Evolutionary conservation across 2,113 vertebrate species (phyloP).

Genomic region (Prunella himalayana): DNA sequence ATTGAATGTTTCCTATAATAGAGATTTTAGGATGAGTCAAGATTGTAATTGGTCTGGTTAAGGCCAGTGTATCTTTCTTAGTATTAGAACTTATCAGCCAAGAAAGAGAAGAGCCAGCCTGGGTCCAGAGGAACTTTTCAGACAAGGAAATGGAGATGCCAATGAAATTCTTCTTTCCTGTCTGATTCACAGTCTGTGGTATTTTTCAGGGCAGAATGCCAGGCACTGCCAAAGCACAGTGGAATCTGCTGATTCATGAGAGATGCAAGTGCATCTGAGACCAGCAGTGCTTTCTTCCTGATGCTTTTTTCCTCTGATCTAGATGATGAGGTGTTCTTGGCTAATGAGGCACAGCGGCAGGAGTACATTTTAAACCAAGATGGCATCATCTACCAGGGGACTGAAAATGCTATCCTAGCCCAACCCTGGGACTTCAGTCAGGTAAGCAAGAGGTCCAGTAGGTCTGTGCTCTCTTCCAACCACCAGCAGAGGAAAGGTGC

Average conservation of each 20-base stretch:
- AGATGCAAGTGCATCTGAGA: neutral
- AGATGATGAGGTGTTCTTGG: slow-evolving; percentile 83
- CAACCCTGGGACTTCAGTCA: slow-evolving; percentile 82
- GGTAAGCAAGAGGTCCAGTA: slow-evolving; percentile 47
- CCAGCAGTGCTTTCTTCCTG: neutral
- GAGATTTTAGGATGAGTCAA: neutral
- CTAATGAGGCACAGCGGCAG: slow-evolving; percentile 62
- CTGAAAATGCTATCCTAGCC: slow-evolving; percentile 38
- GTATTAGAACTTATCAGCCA: neutral
- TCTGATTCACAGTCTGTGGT: neutral
- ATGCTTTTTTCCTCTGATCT: neutral
- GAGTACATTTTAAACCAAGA: slow-evolving; percentile 86
- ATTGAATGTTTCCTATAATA: neutral
- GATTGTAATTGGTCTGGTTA: neutral
- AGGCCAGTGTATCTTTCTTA: neutral
- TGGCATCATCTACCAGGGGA: slow-evolving; percentile 79
- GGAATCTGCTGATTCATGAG: neutral
- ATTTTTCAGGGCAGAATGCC: neutral
- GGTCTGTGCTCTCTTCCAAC: neutral
- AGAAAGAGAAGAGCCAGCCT: neutral
- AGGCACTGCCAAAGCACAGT: neutral
- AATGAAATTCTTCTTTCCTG: neutral
- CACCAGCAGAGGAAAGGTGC: neutral
- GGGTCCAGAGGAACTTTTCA: neutral
- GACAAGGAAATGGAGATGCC: neutral